Conservation (phyloP, 2,113 vertebrate species). For the Paratilapia polleni region DNA sequence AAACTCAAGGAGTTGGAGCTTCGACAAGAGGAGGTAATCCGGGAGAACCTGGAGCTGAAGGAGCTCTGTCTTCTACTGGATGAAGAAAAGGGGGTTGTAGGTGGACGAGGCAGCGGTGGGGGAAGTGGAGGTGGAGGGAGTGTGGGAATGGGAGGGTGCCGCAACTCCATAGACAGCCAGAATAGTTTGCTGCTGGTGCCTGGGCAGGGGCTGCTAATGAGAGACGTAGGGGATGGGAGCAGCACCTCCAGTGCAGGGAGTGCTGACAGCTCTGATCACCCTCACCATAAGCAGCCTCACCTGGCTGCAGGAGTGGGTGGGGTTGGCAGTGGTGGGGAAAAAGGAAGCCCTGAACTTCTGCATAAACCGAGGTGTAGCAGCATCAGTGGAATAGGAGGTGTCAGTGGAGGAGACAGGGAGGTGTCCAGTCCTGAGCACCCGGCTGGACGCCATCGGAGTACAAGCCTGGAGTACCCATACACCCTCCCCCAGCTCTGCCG, state of each 20-base stretch:
- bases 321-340: conserved; percentile 65
- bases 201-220: conserved; percentile 81
- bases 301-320: conserved; percentile 77
- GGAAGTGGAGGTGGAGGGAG: conserved; percentile 45
- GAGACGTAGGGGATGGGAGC: conserved; percentile 94
- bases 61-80: conserved; percentile 94
- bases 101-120: conserved; percentile 37
- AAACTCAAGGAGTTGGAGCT: conserved; percentile 95
- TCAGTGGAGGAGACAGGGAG: conserved; percentile 56
- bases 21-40: conserved; percentile 93
- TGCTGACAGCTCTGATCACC: conserved; percentile 92
- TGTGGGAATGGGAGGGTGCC: conserved; percentile 82
- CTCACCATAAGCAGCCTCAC: conserved; percentile 87
- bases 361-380: conserved; percentile 85
- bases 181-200: conserved; percentile 87
- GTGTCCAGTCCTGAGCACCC: conserved; percentile 87
- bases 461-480: conserved; percentile 90
- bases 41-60: conserved; percentile 95
- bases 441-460: conserved; percentile 83
- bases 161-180: conserved; percentile 95
- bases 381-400: conserved; percentile 68
- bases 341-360: conserved; percentile 86
- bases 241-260: conserved; percentile 95
- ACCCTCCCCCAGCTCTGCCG: conserved; percentile 78
- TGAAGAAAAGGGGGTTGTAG: conserved; percentile 86